A percentile compares a stretch with the other conserved stretches of the same genome.
Conservation (phyloP, 2,113 vertebrate genomes). For the Micronycteris hirsuta region DNA sequence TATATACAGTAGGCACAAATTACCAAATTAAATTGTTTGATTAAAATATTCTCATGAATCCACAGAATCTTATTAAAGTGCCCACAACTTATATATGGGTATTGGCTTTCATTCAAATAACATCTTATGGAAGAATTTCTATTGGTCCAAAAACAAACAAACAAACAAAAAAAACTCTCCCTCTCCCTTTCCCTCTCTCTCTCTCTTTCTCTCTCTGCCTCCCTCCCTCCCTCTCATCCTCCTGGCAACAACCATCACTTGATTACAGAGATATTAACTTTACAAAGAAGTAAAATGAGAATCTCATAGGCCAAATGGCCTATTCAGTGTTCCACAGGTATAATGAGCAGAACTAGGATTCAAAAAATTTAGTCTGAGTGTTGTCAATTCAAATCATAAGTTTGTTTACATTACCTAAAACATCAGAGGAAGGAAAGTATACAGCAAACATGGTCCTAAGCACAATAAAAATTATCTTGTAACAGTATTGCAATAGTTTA, state of each 20-base stretch:
- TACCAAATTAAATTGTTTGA: background rate
- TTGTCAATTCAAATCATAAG: background rate
- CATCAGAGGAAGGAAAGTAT: background rate
- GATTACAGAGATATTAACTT: background rate
- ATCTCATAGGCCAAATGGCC: background rate
- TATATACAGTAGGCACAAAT: background rate
- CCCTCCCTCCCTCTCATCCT: no score
- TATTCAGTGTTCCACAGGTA: background rate
- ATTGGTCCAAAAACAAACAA: background rate
- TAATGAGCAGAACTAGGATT: background rate
- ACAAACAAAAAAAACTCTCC: background rate
- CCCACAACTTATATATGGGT: background rate
- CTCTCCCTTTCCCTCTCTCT: background rate
- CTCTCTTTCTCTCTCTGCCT: background rate
- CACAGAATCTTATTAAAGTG: background rate
- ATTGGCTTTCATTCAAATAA: background rate
- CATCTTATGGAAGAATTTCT: background rate
- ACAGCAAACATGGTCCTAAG: background rate
- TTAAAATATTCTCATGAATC: background rate
- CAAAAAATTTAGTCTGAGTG: background rate
- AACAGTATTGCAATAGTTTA: background rate
- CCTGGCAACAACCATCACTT: background rate
- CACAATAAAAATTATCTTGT: background rate
- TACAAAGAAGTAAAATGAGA: background rate
- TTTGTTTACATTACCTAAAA: background rate